Base-by-base conservation (phyloP, 2,797 vertebrate species). In the Gymnothorax reevesii region DNA sequence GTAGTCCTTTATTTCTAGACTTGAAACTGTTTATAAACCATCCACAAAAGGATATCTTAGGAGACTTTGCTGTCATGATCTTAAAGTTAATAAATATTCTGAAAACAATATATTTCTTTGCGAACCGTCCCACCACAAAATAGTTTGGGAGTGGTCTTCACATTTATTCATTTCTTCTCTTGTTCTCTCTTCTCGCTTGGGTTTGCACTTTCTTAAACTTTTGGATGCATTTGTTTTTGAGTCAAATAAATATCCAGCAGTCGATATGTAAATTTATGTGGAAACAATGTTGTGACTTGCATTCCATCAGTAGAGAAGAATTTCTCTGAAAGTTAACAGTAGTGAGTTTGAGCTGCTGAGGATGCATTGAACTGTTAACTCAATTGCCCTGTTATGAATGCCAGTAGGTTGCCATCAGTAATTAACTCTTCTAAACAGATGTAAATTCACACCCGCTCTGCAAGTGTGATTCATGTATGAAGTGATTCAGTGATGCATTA, bases 331-430 rank as follows among this genome's bases (percentile, higher is more conserved):
- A 79, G 33, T 79, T 8, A 52, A 54, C 49, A 7, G 33, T 77
- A 4, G 17, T 52, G 42, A 52, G 5, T 54, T 79, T 42, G 33
- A 7, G 17, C 75, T 52, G 33, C 75, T 54, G 49, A 79, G 75
- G 17, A 15, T 54, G 77, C 77, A 80, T n/a, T 80, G 77, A 55
- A 12, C 77, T 80, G 77, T 80, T 54, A 80, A 80, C 25, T 22
- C n/a, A 80, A 80, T n/a, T 20, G 55, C 49, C 77, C 52, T 54
- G 49, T 80, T 55, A n/a, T 80, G 77, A 55, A 80, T 80, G 55
- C 52, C 49, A 80, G 55, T 80, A 4, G 52, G 52, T 17, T 55
- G 20, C 20, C 55, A 22, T 55, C 77, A 80, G 54, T 55, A 80
- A 55, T 80, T 55, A 80, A 54, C 77, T 17, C 20, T 80, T 20